phyloP scores from a whole-genome alignment of 2,888 invertebrate species.

The Pemphredon lugubris region DNA sequence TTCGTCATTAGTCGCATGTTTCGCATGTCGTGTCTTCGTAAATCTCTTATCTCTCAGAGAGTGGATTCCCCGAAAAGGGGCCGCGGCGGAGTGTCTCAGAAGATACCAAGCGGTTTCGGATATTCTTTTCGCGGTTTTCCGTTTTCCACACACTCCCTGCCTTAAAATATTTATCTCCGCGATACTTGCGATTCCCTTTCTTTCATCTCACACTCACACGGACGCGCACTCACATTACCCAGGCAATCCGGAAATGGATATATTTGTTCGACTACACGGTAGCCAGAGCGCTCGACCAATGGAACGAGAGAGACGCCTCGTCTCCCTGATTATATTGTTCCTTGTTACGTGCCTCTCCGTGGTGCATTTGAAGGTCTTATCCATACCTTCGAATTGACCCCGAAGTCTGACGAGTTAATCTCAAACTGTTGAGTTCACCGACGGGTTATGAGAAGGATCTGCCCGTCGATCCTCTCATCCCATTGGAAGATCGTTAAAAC shows the following conservation, averaged over 20 bases:
- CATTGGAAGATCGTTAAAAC: constrained; percentile 68
- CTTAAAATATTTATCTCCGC: constrained; percentile 1
- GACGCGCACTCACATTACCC: constrained; percentile 25
- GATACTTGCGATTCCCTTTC: background rate
- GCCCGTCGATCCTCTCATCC: constrained; percentile 63
- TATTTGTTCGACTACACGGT: constrained; percentile 71
- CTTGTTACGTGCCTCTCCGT: constrained; percentile 56
- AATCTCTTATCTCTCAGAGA: constrained; percentile 11
- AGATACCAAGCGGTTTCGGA: background rate
- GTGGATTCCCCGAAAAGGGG: background rate
- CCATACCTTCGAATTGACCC: constrained; percentile 46
- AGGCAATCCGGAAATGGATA: constrained; percentile 58
- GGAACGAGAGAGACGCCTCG: constrained; percentile 64
- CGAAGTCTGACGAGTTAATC: constrained; percentile 62
- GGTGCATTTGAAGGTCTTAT: constrained; percentile 45
- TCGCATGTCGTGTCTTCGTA: constrained; percentile 36
- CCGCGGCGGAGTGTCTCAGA: background rate
- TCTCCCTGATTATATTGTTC: constrained; percentile 53
- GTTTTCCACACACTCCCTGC: background rate
- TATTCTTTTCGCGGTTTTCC: constrained; percentile 1
- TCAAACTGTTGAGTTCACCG: constrained; percentile 69
- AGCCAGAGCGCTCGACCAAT: constrained; percentile 71
- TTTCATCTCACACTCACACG: constrained; percentile 6
- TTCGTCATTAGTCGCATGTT: constrained; percentile 45
- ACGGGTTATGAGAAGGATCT: constrained; percentile 64